Evolutionary conservation across 1,140 invertebrate species (phyloP).

Genomic region (Drosophila oshimai): DNA sequence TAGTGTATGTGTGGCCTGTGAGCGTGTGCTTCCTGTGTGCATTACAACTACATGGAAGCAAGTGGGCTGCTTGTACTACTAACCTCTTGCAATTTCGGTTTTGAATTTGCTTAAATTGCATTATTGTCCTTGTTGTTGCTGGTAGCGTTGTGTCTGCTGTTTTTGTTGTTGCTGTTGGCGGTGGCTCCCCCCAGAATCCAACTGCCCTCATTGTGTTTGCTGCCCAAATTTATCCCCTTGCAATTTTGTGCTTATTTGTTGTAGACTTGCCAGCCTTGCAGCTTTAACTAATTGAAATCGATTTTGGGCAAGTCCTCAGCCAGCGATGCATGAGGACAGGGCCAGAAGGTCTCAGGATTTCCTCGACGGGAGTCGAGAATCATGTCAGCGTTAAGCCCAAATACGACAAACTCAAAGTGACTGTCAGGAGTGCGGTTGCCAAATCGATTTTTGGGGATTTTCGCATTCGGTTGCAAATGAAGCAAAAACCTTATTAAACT

Average conservation of each 20-base stretch:
- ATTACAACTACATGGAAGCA: conserved; percentile 54
- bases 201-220: conserved; percentile 51
- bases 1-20: conserved; percentile 10
- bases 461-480: conserved; percentile 20
- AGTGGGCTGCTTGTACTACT: conserved; percentile 50
- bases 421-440: conserved; percentile 44
- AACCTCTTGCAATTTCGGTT: conserved; percentile 67
- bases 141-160: neutral
- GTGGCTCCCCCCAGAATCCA: conserved; percentile 18
- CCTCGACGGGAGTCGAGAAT: conserved; percentile 32
- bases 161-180: conserved; percentile 3
- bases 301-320: conserved; percentile 43
- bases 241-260: conserved; percentile 66
- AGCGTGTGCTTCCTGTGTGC: conserved; percentile 33
- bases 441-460: conserved; percentile 53
- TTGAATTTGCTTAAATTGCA: conserved; percentile 73
- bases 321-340: neutral
- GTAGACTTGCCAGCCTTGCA: conserved; percentile 48
- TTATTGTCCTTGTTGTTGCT: conserved; percentile 54
- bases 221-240: conserved; percentile 43
- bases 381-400: conserved; percentile 60
- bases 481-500: conserved; percentile 37
- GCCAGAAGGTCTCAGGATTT: neutral
- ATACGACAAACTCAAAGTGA: conserved; percentile 47
- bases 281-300: conserved; percentile 75